Base-by-base conservation (phyloP, 2,113 vertebrate genomes). In the Daboia siamensis region DNA sequence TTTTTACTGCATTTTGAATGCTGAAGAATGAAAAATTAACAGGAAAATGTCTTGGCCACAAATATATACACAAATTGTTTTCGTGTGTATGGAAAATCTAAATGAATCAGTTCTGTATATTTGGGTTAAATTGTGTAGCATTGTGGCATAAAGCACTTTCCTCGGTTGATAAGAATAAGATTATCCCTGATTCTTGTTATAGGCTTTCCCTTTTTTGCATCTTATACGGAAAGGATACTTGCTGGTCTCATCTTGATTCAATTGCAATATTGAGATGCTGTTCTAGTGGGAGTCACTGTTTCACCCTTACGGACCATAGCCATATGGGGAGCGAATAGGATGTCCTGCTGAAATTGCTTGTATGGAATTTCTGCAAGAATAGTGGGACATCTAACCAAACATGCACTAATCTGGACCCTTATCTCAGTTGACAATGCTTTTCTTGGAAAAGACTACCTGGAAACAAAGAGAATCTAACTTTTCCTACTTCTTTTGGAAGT, bases 381-480 rank as follows among this genome's bases (percentile, higher is more conserved):
- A 46, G 91, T 39, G 61, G 57, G 0, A 26, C 89, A 89, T 89
- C 88, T 90, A 55, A n/a, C 88, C 91, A 55, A n/a, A 26, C 9
- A 6, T n/a, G 33, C 15, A 1, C 48, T 1, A 0, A 88, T 88
- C 10, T 88, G 7, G n/a, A 20, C 21, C 8, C 29, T 26, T 59
- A 86, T 88, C 21, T 61, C 84, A 69, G 39, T 20, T 89, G 88
- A 54, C n/a, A 59, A 61, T 74, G 6, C 48, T 88, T 69, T 87
- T 9, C 56, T 55, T 87, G 87, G 29, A 88, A 91, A 51, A 20
- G 55, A 80, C 44, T 55, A n/a, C 29, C 91, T 93, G 93, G 92
- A 95, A 95, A 87, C 93, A 93, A 93, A 89, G 87, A 89, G 54
- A 89, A 94, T 23, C 13, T 55, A 90, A 48, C 10, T 55, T 88